Evolutionary conservation across 2,888 invertebrate genomes (phyloP), one percentile per base, ranked within the genome.

Genomic region (Leucozona laternaria): DNA sequence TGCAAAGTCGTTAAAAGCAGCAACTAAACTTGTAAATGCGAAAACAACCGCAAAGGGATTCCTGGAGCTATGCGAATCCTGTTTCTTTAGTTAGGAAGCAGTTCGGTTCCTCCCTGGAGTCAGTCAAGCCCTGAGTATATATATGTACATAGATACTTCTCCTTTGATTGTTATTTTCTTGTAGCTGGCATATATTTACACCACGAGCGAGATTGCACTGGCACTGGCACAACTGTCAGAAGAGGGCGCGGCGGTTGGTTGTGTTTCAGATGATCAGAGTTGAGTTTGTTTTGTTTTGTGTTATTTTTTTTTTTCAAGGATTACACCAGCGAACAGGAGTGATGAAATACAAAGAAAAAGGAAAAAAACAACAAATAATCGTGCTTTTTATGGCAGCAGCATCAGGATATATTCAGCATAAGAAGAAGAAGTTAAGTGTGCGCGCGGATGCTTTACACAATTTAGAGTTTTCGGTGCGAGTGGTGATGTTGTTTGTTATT

Each of bases 1-100:
- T 86, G 86, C 86, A 86, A 86, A 86, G 86, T 78, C 86, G 82
- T 82, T 86, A 82, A 86, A 82, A 86, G 86, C 86, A 86, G 86
- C 77, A 77, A 82, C 78, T 86, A 78, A 86, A 82, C 81, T 86
- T 86, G 86, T 82, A 82, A 86, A 86, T 82, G 81, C 81, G 82
- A 86, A 86, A 86, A 86, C 82, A 86, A 86, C 86, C 86, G 86
- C 82, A 86, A 37, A 73, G 81, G 70, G 78, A 82, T 82, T 82
- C 73, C 73, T 22, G 6, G 4, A 66, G 48, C 60, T 34, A 57
- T 40, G 70, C 55, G 77, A 81, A 81, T 85, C 53, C 62, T 45
- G 45, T 34, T 82, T 70, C 73, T 81, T 72, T 48, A 76, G 58
- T 57, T 70, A 70, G 79, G 34, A 34, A 25, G 15, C 45, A 64